Percentiles rank a stretch among this genome's conserved stretches.
Conservation (phyloP, 2,888 invertebrate species). For the Synergus itoensis region DNA sequence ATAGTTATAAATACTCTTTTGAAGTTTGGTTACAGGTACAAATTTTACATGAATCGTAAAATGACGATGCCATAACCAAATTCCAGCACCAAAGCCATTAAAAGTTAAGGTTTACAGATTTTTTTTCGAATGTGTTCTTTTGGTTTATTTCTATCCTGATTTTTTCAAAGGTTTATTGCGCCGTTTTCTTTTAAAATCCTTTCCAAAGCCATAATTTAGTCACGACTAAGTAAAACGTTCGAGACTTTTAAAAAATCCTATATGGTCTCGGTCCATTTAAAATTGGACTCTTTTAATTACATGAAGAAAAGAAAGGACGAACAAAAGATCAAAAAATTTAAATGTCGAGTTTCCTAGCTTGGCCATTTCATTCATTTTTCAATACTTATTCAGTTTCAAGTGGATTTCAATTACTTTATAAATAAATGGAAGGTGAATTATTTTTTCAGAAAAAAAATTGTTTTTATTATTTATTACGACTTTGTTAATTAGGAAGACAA, state of each 20-base stretch:
- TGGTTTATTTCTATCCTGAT: not conserved
- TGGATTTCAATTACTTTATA: not conserved
- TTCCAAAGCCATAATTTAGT: not conserved
- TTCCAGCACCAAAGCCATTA: not conserved
- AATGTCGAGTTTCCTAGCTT: not conserved
- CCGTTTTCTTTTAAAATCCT: not conserved
- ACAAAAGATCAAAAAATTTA: not conserved
- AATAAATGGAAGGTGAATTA: not conserved
- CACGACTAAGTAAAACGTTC: not conserved
- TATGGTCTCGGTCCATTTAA: not conserved
- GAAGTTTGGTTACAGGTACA: not conserved
- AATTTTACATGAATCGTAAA: not conserved
- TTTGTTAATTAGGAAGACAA: not conserved
- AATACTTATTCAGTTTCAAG: too few relatives aligned
- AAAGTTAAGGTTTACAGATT: not conserved
- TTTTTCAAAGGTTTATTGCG: not conserved
- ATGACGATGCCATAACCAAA: not conserved
- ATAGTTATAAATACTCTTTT: not conserved
- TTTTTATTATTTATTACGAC: too few relatives aligned
- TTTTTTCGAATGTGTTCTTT: not conserved
- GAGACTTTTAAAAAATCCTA: not conserved
- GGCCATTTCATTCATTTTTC: too few relatives aligned
- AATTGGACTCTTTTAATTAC: not conserved
- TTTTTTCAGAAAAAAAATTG: not conserved
- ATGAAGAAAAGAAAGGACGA: not conserved